Conservation (phyloP, 2,113 vertebrate species). For the Thalassarche chlororhynchos region DNA sequence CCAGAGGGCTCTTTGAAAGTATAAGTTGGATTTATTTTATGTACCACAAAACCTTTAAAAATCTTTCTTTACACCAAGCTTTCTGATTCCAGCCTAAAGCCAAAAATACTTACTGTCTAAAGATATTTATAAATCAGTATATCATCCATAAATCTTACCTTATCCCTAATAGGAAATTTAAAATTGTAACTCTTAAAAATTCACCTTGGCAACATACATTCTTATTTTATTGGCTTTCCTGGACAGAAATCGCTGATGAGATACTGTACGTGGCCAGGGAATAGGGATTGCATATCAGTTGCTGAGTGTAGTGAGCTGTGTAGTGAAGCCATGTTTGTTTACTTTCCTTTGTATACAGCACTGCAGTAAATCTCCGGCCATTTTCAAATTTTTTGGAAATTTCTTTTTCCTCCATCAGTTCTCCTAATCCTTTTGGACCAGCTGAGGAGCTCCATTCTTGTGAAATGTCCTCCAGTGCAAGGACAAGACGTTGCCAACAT, state of each 20-base stretch:
- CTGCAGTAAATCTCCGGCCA: background rate
- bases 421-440: background rate
- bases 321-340: slow-evolving; percentile 65
- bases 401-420: background rate
- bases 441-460: background rate
- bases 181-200: slow-evolving; percentile 41
- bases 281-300: background rate
- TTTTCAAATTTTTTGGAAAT: background rate
- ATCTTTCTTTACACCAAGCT: slow-evolving; percentile 34
- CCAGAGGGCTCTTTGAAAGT: slow-evolving; percentile 54
- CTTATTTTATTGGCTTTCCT: slow-evolving; percentile 47
- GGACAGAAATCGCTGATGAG: slow-evolving; percentile 32
- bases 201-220: slow-evolving; percentile 41
- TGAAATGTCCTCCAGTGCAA: background rate
- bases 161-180: slow-evolving; percentile 47
- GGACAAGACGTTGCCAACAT: fast-evolving
- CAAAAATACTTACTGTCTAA: slow-evolving; percentile 40
- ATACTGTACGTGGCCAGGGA: slow-evolving; percentile 21
- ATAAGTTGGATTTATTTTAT: slow-evolving; percentile 60
- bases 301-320: slow-evolving; percentile 50
- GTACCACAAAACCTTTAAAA: slow-evolving; percentile 47
- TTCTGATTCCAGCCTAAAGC: slow-evolving; percentile 25
- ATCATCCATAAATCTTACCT: slow-evolving; percentile 33
- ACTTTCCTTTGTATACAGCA: slow-evolving; percentile 1
- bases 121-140: slow-evolving; percentile 51